Evolutionary conservation across 2,888 invertebrate species (phyloP).

Genomic region (Chaetogeoica ovagalla): DNA sequence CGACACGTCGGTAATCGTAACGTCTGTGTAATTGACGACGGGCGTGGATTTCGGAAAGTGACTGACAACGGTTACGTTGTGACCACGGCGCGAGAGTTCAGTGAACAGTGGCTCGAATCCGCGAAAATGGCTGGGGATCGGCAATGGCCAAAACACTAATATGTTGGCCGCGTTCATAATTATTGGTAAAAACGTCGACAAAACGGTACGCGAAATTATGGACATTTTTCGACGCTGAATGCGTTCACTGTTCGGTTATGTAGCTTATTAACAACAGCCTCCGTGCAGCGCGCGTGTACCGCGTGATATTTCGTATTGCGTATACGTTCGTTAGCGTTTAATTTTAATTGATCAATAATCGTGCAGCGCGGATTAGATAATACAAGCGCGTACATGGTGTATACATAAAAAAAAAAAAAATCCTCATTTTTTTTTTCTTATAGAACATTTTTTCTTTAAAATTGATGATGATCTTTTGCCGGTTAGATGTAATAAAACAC

Average conservation of each 20-base stretch:
- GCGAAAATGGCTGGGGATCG: background rate
- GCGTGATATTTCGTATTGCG: no score
- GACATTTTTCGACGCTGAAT: background rate
- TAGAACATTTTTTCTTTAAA: no score
- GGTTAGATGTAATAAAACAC: no score
- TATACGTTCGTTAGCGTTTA: no score
- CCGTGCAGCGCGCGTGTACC: no score
- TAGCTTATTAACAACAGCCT: no score
- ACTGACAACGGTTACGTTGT: slow-evolving; percentile 29
- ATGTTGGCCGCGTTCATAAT: slow-evolving; percentile 2
- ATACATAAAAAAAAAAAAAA: no score
- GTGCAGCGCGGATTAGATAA: no score
- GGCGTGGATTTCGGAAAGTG: background rate
- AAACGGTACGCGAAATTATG: background rate
- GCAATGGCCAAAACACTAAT: slow-evolving; percentile 22
- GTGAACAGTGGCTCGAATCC: slow-evolving; percentile 16
- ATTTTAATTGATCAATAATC: no score
- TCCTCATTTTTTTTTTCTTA: no score
- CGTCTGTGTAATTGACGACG: slow-evolving; percentile 21
- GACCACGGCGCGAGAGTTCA: background rate
- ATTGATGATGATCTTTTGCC: no score
- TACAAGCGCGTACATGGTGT: no score
- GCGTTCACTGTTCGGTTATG: background rate
- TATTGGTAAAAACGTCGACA: background rate
- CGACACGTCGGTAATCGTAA: background rate